Base-by-base conservation (phyloP, 2,113 vertebrate species). In the Cyrtonyx montezumae region DNA sequence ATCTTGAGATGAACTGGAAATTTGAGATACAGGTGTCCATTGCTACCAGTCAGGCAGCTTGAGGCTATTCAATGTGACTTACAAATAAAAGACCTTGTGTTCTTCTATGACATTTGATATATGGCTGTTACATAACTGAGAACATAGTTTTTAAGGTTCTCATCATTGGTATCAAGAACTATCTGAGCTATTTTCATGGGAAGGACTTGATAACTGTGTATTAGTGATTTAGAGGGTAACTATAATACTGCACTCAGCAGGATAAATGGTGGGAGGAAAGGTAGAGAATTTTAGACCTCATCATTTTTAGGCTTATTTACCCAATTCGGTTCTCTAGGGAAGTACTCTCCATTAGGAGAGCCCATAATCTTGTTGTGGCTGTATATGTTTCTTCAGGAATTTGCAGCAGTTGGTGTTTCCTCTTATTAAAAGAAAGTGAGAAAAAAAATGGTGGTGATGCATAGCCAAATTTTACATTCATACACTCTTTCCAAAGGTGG, bases 231-330 rank as follows among this genome's bases (percentile, higher is more conserved):
- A 63, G 61, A 62, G 58, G 55, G 30, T 56, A 67, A 22, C 22
- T 58, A 66, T 2, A 15, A 17, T 88, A 7, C 30, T 83, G 76
- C 18, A 37, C 55, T 90, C 0, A 0, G 8, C 0, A 1, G 22
- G 22, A 9, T 12, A 34, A 37, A 34, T 51, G 63, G 76, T n/a
- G 37, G 7, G 17, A 36, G 16, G 9, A 43, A 51, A 23, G 13
- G 15, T 1, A 63, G 4, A 20, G 78, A 1, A 46, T 59, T 80
- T 81, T 58, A 83, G 86, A 51, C 5, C 6, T 80, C 13, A 48
- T 43, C 23, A 5, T 80, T 62, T 59, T 23, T 14, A 67, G 65
- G 21, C 26, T 80, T 88, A 15, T 9, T 26, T 45, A 79, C 20
- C 59, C 40, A 66, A 1, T 8, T 51, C 53, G 30, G 55, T 76